These are phyloP conservation scores for Pheosia gnoma DNA, from an alignment of 2,888 invertebrate genomes.

Conservation along the genomic window DNA sequence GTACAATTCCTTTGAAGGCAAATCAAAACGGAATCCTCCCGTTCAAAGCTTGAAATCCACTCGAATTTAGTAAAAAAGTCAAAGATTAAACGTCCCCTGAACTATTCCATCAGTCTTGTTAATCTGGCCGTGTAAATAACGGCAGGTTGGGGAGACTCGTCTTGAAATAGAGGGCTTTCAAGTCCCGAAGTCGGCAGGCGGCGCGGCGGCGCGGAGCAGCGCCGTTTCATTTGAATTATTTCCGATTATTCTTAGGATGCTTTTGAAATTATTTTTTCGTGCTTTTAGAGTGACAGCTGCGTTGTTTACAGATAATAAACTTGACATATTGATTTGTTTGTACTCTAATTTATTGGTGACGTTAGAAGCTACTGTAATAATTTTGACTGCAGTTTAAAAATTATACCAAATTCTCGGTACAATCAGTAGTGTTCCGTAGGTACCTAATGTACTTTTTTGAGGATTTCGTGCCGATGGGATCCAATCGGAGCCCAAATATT, in stretches of 20 bases:
- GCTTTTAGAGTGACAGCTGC: background rate
- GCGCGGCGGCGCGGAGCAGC: slow-evolving; percentile 32
- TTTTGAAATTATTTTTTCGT: background rate
- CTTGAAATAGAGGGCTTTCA: slow-evolving; percentile 41
- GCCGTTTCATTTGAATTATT: slow-evolving; percentile 41
- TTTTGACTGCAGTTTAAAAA: too few relatives aligned
- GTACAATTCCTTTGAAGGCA: slow-evolving; percentile 25
- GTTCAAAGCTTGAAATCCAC: slow-evolving; percentile 20
- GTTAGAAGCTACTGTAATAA: too few relatives aligned
- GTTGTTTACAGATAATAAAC: background rate
- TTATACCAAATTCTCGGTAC: too few relatives aligned
- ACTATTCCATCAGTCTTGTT: slow-evolving; percentile 59
- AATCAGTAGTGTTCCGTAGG: too few relatives aligned
- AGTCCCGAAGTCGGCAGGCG: slow-evolving; percentile 13
- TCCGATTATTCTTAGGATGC: slow-evolving; percentile 26
- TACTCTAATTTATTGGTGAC: background rate
- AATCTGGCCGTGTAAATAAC: slow-evolving; percentile 50
- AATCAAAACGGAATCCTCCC: slow-evolving; percentile 32
- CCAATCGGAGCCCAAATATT: too few relatives aligned
- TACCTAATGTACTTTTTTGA: too few relatives aligned
- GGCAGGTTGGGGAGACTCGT: slow-evolving; percentile 27
- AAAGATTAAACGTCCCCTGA: slow-evolving; percentile 54
- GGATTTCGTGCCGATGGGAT: too few relatives aligned
- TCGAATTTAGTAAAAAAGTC: slow-evolving; percentile 43
- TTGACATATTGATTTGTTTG: background rate